These are phyloP conservation scores for Nyctereutes procyonoides DNA, from an alignment of 2,113 vertebrate genomes.

Conservation along the genomic window DNA sequence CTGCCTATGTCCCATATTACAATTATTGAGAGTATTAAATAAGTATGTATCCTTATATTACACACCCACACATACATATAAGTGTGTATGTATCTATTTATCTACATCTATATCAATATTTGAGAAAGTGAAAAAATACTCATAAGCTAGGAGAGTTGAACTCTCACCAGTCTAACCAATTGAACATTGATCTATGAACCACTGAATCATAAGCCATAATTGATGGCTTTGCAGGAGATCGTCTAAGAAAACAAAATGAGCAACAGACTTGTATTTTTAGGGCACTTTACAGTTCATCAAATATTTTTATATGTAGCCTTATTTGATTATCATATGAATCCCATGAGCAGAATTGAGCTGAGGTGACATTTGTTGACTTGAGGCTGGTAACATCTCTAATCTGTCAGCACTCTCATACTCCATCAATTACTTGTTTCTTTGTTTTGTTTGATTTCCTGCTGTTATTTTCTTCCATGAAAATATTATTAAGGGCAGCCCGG, in stretches of 20 bases:
- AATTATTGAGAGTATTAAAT: background rate
- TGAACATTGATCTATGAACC: background rate
- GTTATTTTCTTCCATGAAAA: background rate
- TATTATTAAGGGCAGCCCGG: no score
- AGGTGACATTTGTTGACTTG: background rate
- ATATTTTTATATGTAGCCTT: background rate
- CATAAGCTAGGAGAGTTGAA: background rate
- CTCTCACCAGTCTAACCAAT: background rate
- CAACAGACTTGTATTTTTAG: background rate
- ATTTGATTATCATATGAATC: background rate
- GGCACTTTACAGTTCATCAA: background rate
- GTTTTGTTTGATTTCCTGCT: background rate
- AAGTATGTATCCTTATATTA: background rate
- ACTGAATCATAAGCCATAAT: background rate
- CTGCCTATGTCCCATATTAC: background rate
- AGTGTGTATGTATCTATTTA: background rate
- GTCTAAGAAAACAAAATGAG: background rate
- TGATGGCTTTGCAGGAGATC: background rate
- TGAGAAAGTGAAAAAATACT: background rate
- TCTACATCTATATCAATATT: background rate
- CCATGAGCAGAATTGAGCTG: background rate
- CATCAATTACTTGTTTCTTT: background rate
- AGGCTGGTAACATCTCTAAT: background rate
- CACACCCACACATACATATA: background rate
- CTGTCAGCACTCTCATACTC: background rate